Percentiles rank a stretch among this genome's conserved stretches.
Evolutionary conservation across 2,113 vertebrate genomes (phyloP).

Genomic region (Platysternon megacephalum): DNA sequence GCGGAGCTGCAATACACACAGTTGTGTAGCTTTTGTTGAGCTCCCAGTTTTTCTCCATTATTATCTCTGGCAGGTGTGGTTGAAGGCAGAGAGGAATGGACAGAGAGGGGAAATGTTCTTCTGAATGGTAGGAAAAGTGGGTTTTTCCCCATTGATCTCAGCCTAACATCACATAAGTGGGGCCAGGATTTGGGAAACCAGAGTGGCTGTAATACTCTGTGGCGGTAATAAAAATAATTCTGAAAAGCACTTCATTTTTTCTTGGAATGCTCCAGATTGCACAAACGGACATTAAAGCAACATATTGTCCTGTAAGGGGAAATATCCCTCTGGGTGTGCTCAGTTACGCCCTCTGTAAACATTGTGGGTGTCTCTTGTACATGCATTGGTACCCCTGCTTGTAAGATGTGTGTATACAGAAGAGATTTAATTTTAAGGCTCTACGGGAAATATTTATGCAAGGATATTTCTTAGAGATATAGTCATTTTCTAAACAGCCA

Average conservation of each 20-base stretch:
- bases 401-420: neutral
- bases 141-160: neutral
- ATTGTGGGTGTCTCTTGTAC: neutral
- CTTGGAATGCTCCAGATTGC: neutral
- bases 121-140: neutral
- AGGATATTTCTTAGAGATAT: neutral
- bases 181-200: neutral
- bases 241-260: neutral
- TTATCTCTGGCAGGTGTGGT: neutral
- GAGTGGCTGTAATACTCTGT: neutral
- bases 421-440: neutral
- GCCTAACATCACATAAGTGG: neutral
- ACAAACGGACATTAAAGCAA: neutral
- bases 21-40: constrained; percentile 45
- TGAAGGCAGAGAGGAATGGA: neutral
- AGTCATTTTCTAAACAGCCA: neutral
- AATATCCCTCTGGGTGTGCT: neutral
- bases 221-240: neutral
- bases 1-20: constrained; percentile 18
- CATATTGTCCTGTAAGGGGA: neutral
- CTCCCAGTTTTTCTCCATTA: neutral
- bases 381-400: neutral
- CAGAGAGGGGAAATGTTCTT: constrained; percentile 15
- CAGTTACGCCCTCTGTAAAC: neutral
- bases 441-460: neutral